A percentile compares a stretch with the other conserved stretches of the same genome.
phyloP scores from a whole-genome alignment of 2,113 vertebrate genomes.

The Carollia perspicillata region DNA sequence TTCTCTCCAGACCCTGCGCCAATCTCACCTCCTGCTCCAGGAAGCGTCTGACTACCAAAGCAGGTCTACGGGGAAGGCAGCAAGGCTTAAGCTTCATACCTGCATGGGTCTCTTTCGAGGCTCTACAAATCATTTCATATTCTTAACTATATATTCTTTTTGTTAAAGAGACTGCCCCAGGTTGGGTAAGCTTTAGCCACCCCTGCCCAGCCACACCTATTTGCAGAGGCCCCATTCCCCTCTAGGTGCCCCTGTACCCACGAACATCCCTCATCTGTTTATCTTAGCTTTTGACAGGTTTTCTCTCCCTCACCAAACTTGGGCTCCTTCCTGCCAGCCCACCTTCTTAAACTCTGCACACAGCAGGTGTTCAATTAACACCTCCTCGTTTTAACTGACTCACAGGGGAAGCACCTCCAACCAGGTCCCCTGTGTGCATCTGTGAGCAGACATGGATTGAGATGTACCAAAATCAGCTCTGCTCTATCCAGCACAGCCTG shows the following conservation, averaged over 20 bases:
- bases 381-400: background rate
- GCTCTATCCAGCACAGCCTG: background rate
- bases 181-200: background rate
- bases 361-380: background rate
- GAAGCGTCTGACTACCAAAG: background rate
- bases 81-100: background rate
- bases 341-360: background rate
- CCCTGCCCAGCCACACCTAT: background rate
- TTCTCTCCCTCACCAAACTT: background rate
- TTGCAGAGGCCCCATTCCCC: background rate
- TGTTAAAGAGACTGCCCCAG: background rate
- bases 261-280: background rate
- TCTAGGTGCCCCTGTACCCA: no score
- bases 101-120: background rate
- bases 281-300: background rate
- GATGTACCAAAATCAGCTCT: background rate
- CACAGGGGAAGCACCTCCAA: background rate
- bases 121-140: background rate
- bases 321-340: background rate
- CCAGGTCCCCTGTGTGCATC: background rate
- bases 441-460: background rate
- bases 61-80: background rate
- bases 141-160: background rate
- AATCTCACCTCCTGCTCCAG: background rate
- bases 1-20: background rate